A percentile compares a stretch with the other conserved stretches of the same genome.
phyloP scores from a whole-genome alignment of 2,113 vertebrate species.

The Bos javanicus region DNA sequence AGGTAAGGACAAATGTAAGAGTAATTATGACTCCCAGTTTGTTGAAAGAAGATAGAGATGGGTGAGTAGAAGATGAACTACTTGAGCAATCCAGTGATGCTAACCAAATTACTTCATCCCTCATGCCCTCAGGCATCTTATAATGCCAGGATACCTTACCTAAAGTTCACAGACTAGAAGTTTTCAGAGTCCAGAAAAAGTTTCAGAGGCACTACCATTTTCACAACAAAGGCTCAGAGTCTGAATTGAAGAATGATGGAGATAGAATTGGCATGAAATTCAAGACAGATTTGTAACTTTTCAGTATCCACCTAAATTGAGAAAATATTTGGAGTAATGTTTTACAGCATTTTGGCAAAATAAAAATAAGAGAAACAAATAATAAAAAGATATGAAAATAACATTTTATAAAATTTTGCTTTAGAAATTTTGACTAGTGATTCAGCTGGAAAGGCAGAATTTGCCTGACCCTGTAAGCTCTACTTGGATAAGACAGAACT shows the following conservation, averaged over 20 bases:
- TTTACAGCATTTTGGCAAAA: background rate
- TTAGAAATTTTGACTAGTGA: background rate
- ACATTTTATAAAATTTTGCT: background rate
- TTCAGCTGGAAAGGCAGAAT: background rate
- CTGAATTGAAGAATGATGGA: background rate
- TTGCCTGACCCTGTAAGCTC: background rate
- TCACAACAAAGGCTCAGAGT: background rate
- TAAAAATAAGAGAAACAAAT: background rate
- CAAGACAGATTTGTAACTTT: background rate
- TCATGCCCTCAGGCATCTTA: background rate
- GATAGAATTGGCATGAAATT: background rate
- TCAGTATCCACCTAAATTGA: background rate
- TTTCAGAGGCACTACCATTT: background rate
- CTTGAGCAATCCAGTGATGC: background rate
- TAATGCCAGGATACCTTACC: too few relatives aligned
- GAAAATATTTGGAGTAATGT: background rate
- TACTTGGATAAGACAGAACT: background rate
- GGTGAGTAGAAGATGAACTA: background rate
- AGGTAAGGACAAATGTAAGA: background rate
- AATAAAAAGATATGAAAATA: background rate
- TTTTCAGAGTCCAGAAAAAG: background rate
- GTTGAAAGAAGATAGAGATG: background rate
- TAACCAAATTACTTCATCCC: background rate
- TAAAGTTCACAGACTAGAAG: background rate
- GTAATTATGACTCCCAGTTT: background rate